Evolutionary conservation across 2,888 invertebrate species (phyloP).

Genomic region (Eupsilia transversa): DNA sequence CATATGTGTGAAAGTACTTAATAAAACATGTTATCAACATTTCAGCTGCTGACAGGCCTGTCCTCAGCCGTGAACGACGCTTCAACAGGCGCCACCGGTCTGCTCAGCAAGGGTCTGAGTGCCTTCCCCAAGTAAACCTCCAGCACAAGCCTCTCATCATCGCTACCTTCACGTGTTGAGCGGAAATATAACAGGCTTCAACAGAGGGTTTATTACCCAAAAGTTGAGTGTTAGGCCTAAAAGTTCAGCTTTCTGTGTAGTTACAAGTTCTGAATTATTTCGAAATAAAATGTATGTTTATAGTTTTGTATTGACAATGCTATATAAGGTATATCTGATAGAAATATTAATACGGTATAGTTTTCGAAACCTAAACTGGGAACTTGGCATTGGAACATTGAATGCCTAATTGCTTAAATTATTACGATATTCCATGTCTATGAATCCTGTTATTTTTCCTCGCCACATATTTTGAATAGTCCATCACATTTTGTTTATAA

Average conservation of each 20-base stretch:
- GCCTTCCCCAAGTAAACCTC: constrained; percentile 83
- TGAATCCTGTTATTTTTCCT: constrained; percentile 56
- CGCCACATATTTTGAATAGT: constrained; percentile 61
- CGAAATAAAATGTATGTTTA: constrained; percentile 16
- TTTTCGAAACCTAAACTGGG: background rate
- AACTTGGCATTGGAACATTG: constrained; percentile 10
- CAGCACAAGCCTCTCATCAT: constrained; percentile 41
- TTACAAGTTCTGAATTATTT: background rate
- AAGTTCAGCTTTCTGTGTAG: constrained; percentile 25
- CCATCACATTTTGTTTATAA: constrained; percentile 68
- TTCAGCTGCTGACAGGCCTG: constrained; percentile 83
- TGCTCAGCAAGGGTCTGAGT: constrained; percentile 89
- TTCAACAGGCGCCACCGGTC: constrained; percentile 84
- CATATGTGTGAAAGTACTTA: background rate
- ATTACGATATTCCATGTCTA: constrained; percentile 13
- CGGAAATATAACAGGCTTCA: constrained; percentile 70
- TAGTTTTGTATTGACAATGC: constrained; percentile 49
- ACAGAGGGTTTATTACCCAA: background rate
- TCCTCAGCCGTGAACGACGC: constrained; percentile 85
- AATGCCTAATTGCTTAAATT: background rate
- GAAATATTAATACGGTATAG: background rate
- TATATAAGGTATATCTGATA: constrained; percentile 15
- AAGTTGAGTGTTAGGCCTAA: constrained; percentile 8
- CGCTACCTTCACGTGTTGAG: constrained; percentile 57
- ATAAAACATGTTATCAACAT: constrained; percentile 24